A percentile compares a stretch with the other conserved stretches of the same genome.
phyloP scores from a whole-genome alignment of 2,888 invertebrate species.

The Danaus chrysippus region DNA sequence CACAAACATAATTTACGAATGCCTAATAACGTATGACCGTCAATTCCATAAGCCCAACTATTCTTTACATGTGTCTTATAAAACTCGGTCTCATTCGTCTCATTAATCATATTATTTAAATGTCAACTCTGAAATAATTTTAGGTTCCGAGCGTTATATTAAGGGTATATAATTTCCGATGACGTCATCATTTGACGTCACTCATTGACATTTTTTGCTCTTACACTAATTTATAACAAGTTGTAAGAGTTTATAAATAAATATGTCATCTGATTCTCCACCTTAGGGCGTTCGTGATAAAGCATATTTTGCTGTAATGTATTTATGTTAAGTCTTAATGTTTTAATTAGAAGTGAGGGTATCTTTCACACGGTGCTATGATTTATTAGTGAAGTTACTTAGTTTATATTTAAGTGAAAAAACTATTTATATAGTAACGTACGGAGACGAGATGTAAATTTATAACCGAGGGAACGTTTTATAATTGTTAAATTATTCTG shows the following conservation, averaged over 20 bases:
- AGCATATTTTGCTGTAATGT: slow-evolving; percentile 7
- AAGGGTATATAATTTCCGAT: slow-evolving; percentile 20
- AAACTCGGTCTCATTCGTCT: too few species aligned
- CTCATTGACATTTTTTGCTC: slow-evolving; percentile 31
- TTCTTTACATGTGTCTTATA: too few species aligned
- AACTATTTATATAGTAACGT: slow-evolving; percentile 6
- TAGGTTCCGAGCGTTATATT: slow-evolving; percentile 4
- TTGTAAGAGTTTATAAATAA: slow-evolving; percentile 7
- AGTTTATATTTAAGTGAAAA: slow-evolving; percentile 6
- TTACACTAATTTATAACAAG: slow-evolving; percentile 26
- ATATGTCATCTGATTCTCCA: slow-evolving; percentile 6
- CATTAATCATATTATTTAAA: too few species aligned
- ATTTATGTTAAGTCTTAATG: neutral
- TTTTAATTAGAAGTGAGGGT: slow-evolving; percentile 8
- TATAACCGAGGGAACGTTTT: neutral
- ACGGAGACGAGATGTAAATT: neutral
- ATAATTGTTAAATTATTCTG: neutral
- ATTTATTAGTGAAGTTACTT: slow-evolving; percentile 13
- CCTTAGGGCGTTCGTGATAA: slow-evolving; percentile 7
- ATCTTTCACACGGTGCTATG: slow-evolving; percentile 15
- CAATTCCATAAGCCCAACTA: too few species aligned
- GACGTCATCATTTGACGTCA: slow-evolving; percentile 27
- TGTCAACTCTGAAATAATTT: too few species aligned
- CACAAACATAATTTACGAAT: too few species aligned
- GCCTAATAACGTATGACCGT: too few species aligned